Evolutionary conservation across 2,888 invertebrate genomes (phyloP).

Genomic region (Meloe dianella): DNA sequence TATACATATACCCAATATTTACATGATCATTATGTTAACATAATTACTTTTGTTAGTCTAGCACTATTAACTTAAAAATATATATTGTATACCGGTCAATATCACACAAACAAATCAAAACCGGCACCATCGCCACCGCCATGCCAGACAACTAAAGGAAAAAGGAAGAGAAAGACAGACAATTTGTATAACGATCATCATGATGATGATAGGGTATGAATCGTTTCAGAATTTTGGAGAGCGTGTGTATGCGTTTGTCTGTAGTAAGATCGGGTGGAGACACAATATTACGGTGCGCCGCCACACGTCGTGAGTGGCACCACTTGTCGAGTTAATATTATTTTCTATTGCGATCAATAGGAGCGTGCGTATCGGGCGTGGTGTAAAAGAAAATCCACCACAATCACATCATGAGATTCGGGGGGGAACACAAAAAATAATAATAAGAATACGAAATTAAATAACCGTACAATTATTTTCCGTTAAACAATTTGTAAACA

Average conservation of each 20-base stretch:
- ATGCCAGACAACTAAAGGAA: not conserved
- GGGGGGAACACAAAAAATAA: too few relatives aligned
- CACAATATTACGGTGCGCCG: conserved; percentile 55
- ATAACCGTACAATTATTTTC: too few relatives aligned
- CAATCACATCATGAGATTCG: not conserved
- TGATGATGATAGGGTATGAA: conserved; percentile 2
- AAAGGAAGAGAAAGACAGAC: conserved; percentile 25
- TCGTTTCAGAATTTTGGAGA: conserved; percentile 30
- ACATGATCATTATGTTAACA: too few relatives aligned
- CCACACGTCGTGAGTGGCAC: conserved; percentile 60
- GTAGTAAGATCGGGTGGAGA: conserved; percentile 53
- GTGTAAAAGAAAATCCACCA: conserved; percentile 40
- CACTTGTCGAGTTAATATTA: conserved; percentile 50
- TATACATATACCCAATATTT: too few relatives aligned
- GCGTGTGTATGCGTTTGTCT: conserved; percentile 59
- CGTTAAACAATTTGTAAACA: too few relatives aligned
- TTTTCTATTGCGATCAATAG: conserved; percentile 45
- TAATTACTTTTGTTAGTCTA: too few relatives aligned
- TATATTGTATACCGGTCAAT: not conserved
- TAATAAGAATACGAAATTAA: too few relatives aligned
- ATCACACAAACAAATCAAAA: not conserved
- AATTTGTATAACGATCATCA: conserved; percentile 9
- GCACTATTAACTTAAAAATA: too few relatives aligned
- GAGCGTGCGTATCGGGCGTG: conserved; percentile 61
- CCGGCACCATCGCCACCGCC: conserved; percentile 15